Evolutionary conservation across 1,140 invertebrate genomes (phyloP), one percentile per base, ranked within the genome.

Genomic region (Atta cephalotes): DNA sequence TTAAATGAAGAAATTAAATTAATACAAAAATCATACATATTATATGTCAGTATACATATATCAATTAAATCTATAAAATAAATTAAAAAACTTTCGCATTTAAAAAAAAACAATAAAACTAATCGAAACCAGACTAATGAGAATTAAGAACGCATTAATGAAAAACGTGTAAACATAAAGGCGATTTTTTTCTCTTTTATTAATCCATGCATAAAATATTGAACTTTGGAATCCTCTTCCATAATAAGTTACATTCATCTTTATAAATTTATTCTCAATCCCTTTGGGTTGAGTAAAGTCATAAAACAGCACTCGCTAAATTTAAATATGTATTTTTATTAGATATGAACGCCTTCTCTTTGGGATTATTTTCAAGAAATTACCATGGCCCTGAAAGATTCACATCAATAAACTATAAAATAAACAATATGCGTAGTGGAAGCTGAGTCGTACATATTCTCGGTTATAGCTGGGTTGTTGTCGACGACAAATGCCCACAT

Each of bases 401-500:
- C 9, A 14, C 14, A 45, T 71, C 14, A 25, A 16, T 18, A 53
- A 72, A 70, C 28, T 25, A 2, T 25, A 21, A 49, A 16, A n/a
- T 62, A 84, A 84, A 84, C 70, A 76, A 60, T 18, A 21, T 45
- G 35, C 18, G 39, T 25, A 28, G 18, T 63, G 25, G 70, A 74
- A 35, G 56, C 53, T 74, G 35, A 35, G 51, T 53, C 53, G 49
- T 39, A 28, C 49, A 60, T 28, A 63, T 77, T 49, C 82, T 85
- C 82, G 45, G 21, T 25, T 70, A 78, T 70, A 45, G 25, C 76
- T 49, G 74, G 65, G 82, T 86, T 90, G 87, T 91, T 91, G 88
- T 90, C 71, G 84, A 81, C 87, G 87, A 91, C 91, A 93, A 93
- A 93, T 91, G 91, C 92, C 91, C 88, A 94, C 93, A 93, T 94